phyloP scores from a whole-genome alignment of 2,113 vertebrate genomes.

The Aramus guarauna region DNA sequence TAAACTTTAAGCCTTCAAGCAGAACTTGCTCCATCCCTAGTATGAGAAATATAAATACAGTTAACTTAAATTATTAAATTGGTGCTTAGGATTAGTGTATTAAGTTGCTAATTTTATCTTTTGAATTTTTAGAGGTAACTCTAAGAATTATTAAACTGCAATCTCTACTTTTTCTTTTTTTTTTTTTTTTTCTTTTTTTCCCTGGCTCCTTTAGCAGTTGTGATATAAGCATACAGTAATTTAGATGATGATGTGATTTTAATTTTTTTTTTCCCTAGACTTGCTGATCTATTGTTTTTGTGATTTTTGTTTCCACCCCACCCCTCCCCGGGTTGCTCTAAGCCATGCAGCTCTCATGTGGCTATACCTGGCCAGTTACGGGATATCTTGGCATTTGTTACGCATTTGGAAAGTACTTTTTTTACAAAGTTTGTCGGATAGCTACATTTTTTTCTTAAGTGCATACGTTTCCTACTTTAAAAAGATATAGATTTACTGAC shows the following conservation, averaged over 20 bases:
- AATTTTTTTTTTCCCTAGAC: background rate
- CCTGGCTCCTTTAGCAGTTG: conserved; percentile 39
- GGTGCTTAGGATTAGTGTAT: conserved; percentile 77
- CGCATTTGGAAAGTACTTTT: conserved; percentile 63
- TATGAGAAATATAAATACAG: conserved; percentile 57
- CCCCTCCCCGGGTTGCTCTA: conserved; percentile 19
- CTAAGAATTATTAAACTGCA: conserved; percentile 51
- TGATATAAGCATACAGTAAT: conserved; percentile 56
- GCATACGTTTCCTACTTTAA: conserved; percentile 69
- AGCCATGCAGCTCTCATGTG: conserved; percentile 60
- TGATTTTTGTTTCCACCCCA: background rate
- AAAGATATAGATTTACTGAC: conserved; percentile 65
- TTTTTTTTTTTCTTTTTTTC: background rate
- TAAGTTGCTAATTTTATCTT: conserved; percentile 57
- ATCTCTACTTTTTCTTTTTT: background rate
- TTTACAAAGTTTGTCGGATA: conserved; percentile 50
- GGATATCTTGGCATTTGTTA: conserved; percentile 71
- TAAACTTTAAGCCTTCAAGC: conserved; percentile 56
- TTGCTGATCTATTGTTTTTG: conserved; percentile 30
- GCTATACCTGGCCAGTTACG: conserved; percentile 66
- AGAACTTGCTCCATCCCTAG: conserved; percentile 49
- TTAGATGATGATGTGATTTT: conserved; percentile 57
- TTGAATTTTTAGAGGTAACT: conserved; percentile 47
- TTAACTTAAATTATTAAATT: conserved; percentile 72
- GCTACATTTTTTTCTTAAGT: conserved; percentile 66